Base-by-base conservation (phyloP, 1,140 invertebrate genomes). In the Drosophila bifasciata region DNA sequence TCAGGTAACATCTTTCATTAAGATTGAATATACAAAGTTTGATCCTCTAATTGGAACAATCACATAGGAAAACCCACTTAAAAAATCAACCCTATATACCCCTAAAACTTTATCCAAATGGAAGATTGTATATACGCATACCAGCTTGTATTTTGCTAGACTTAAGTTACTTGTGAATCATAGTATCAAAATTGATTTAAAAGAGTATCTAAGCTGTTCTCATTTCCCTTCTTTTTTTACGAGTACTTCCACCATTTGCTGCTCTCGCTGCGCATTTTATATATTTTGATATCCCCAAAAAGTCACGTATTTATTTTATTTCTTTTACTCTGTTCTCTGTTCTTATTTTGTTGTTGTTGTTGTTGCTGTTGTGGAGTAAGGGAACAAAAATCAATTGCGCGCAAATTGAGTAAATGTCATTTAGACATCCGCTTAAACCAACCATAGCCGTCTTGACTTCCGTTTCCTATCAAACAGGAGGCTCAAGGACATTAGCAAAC, bases 391-490 rank as follows among this genome's bases (percentile, higher is more conserved):
- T 86, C 74, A 86, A 88, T 88, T 86, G 70, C 59, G 74, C 66
- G 66, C 78, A 88, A 83, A 88, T 88, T 83, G 75, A 83, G 83
- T 79, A 66, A 83, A 83, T 89, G 78, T 72, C 78, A 88, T 88
- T 79, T 79, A 71, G 83, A 83, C 75, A 66, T 88, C 84, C 83
- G 83, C 56, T 36, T 13, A 11, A 36, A 13, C 32, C 32, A 36
- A 3, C 32, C 32, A 1, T 36, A 1, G 2, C 11, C 32, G 32
- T 5, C 11, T 4, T 36, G 11, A 36, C 32, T 71, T 66, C 62
- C 71, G 36, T 39, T 40, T 21, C 17, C 8, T 32, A 48, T 25
- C 23, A 56, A 11, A 40, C 56, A 56, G 49, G 49, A 46, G 50
- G n/a, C 58, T 49, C 51, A 49, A 53, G 62, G 57, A 66, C 75